A percentile compares a stretch with the other conserved stretches of the same genome.
These are phyloP conservation scores for Etia nguti DNA, from an alignment of 2,113 vertebrate species.

Conservation along the genomic window DNA sequence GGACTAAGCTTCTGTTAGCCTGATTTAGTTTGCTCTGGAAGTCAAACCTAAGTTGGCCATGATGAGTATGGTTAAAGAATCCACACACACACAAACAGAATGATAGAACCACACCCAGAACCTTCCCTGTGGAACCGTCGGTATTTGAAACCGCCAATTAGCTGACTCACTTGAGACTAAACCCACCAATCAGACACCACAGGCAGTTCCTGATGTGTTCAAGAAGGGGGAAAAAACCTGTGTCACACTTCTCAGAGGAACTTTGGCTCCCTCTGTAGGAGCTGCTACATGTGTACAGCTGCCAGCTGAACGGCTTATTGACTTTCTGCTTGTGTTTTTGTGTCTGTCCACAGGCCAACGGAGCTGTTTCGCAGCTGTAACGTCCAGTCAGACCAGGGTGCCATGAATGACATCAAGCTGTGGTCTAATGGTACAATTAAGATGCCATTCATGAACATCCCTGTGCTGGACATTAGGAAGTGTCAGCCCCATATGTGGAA, in stretches of 20 bases:
- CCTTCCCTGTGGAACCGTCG: not conserved
- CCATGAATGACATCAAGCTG: constrained; percentile 95
- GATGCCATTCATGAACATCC: constrained; percentile 98
- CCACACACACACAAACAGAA: not conserved
- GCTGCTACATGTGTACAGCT: not conserved
- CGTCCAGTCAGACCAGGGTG: constrained; percentile 94
- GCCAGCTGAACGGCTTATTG: not conserved
- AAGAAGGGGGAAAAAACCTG: not conserved
- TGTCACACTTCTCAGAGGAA: not conserved
- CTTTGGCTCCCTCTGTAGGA: not conserved
- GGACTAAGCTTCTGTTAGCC: not conserved
- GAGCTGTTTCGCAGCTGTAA: constrained; percentile 98
- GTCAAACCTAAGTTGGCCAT: not conserved
- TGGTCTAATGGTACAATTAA: constrained; percentile 98
- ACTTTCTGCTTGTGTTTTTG: not conserved
- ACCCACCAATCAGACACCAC: constrained; percentile 41
- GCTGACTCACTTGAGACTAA: constrained; percentile 25
- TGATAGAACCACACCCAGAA: constrained; percentile 28
- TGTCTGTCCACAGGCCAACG: constrained; percentile 79
- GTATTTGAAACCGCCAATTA: constrained; percentile 31
- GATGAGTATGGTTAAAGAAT: not conserved
- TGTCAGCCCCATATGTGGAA: constrained; percentile 97
- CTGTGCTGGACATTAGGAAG: constrained; percentile 92
- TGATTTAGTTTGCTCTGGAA: not conserved
- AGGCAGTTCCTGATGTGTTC: not conserved